Base-by-base conservation (phyloP, 2,888 invertebrate species). In the Metacarcinus magister region DNA sequence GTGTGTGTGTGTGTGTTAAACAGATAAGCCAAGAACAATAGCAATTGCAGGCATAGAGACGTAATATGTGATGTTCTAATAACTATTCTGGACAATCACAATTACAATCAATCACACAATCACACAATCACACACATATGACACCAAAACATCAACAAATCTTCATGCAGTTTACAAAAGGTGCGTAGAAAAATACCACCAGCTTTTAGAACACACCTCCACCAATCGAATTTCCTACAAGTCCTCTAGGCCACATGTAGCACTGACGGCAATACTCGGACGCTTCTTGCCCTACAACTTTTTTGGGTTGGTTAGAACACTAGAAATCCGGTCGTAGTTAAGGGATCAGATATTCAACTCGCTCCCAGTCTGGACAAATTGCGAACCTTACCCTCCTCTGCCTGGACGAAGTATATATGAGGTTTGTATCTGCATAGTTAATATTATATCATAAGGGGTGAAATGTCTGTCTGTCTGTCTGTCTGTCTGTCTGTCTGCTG, bases 291-390 rank as follows among this genome's bases (percentile, higher is more conserved):
- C 7, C 10, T 32, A 82, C 82, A 82, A 82, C 82, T 82, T 82
- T 82, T 82, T 82, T 82, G 82, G 82, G 28, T 67, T 54, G 54
- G 32, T 19, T 82, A 82, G 82, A 82, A 82, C 82, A 82, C 82
- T 82, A 32, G 82, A 82, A 82, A 82, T 82, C 82, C 82, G 82
- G 82, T 82, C 32, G 32, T 82, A 82, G 82, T 82, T 82, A 82
- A 82, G 32, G 82, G 82, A 82, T 82, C 32, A 82, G 82, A 82
- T 82, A 82, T 82, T 82, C 82, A 82, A 28, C 82, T 82, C 82
- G 82, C 82, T 82, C 82, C 82, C 82, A 82, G 82, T 82, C 82
- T 82, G 32, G 32, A 82, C 82, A 82, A 82, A 82, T 82, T 28
- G 82, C 82, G 82, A 82, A 32, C 82, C 82, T 82, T 82, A 82